Base-by-base conservation (phyloP, 2,113 vertebrate species). In the Hemichromis elongatus region DNA sequence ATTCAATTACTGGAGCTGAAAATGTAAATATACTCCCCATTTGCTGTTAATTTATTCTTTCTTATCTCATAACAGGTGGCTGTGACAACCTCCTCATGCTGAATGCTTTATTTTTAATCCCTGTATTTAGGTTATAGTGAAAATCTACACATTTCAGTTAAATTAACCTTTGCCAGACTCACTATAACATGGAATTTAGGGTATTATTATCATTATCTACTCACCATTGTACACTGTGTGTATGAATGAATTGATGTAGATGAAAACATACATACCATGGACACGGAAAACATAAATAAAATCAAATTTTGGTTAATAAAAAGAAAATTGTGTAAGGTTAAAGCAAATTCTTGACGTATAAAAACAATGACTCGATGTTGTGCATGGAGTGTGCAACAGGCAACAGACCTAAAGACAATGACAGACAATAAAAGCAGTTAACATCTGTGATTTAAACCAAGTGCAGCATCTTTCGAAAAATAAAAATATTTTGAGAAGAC, bases 391-490 rank as follows among this genome's bases (percentile, higher is more conserved):
- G 54, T 77, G 79, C 83, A 88, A 79, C 53, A 83, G 61, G 35
- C 83, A 83, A 81, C 52, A 79, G 70, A 86, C 86, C 82, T 87
- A 83, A 85, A 89, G 82, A 90, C 79, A 91, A 57, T 52, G 26
- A 83, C 86, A 93, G 81, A 70, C 53, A 82, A 7, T 85, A 82
- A 92, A 86, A 93, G 81, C 90, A 89, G 85, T 92, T 89, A 37
- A 92, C 82, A 93, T 93, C 88, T 92, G 89, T 93, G 87, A 93
- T 91, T 89, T 83, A 94, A 94, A 95, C 88, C 90, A 94, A 95
- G 90, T 93, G 92, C 94, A 94, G 93, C 92, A 95, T 94, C 86
- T 94, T 94, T 91, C n/a, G 13, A 93, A 94, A 95, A 92, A 91
- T 85, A 91, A 91, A 86, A 92, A 84, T 70, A 90, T 88, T 92